phyloP scores from a whole-genome alignment of 35 echinoderm and acorn worm species.

The Anneissia japonica region DNA sequence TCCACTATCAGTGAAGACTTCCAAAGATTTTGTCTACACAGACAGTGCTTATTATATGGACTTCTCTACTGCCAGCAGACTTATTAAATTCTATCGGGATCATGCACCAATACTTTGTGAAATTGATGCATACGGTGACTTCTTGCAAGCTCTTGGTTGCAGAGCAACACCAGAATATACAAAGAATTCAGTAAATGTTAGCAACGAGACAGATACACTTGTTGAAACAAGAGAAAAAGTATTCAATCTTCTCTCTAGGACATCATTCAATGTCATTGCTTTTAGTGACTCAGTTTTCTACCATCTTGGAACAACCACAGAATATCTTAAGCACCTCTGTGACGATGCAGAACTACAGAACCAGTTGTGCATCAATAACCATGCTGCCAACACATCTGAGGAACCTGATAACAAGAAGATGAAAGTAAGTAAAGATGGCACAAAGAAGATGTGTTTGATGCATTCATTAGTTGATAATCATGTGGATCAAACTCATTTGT shows the following conservation, averaged over 20 bases:
- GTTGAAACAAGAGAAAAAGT: constrained; percentile 59
- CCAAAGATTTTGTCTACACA: constrained; percentile 54
- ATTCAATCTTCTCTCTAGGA: constrained; percentile 60
- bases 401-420: background rate
- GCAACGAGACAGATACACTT: constrained; percentile 34
- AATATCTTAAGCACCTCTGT: constrained; percentile 78
- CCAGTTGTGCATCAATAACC: constrained; percentile 29
- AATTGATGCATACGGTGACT: constrained; percentile 85
- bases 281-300: constrained; percentile 78
- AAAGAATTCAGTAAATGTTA: constrained; percentile 61
- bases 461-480: constrained; percentile 30
- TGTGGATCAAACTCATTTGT: constrained; percentile 12
- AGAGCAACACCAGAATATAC: constrained; percentile 55
- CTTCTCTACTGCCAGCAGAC: constrained; percentile 45
- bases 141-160: constrained; percentile 77
- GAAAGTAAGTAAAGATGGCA: background rate
- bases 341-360: constrained; percentile 26
- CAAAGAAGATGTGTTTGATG: constrained; percentile 38
- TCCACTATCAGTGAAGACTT: background rate
- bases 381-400: constrained; percentile 45
- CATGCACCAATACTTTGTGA: constrained; percentile 69
- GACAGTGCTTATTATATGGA: constrained; percentile 88
- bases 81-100: constrained; percentile 49
- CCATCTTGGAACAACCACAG: constrained; percentile 80
- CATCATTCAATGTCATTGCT: constrained; percentile 55